Conservation (phyloP, 2,888 invertebrate species). For the Syrphus vitripennis region DNA sequence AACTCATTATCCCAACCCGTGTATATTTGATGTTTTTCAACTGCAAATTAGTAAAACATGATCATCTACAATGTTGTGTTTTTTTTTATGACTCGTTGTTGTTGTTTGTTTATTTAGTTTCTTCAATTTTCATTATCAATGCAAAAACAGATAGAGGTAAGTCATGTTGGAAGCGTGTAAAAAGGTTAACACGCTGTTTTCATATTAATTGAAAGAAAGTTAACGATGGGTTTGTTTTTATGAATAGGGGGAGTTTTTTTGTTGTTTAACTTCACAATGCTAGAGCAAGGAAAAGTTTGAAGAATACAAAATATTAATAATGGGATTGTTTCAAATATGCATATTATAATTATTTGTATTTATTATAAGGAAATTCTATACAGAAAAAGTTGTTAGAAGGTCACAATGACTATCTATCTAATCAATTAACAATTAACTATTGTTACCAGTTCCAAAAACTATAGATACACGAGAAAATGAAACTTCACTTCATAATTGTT, state of each 20-base stretch:
- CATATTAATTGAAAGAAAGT: constrained; percentile 41
- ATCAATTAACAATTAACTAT: too few species aligned
- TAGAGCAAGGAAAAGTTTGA: background rate
- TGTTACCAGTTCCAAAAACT: too few species aligned
- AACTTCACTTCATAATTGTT: too few species aligned
- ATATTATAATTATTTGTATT: too few species aligned
- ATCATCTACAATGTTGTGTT: background rate
- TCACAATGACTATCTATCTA: too few species aligned
- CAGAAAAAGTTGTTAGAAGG: too few species aligned
- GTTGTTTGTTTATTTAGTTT: background rate
- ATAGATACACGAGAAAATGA: too few species aligned
- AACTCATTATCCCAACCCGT: background rate
- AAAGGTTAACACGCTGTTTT: constrained; percentile 26
- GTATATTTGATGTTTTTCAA: background rate
- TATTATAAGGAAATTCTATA: too few species aligned
- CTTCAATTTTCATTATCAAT: background rate
- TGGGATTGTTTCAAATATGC: background rate
- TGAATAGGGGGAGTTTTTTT: background rate
- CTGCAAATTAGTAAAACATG: background rate
- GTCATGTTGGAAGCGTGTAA: constrained; percentile 20
- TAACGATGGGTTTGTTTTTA: background rate
- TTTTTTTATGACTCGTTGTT: constrained; percentile 16
- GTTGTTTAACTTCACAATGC: background rate
- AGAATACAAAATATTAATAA: background rate
- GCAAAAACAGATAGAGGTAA: background rate